Evolutionary conservation across 2,797 vertebrate genomes (phyloP), one percentile per base, ranked within the genome.

Genomic region (Amblyopsis hoosieri): DNA sequence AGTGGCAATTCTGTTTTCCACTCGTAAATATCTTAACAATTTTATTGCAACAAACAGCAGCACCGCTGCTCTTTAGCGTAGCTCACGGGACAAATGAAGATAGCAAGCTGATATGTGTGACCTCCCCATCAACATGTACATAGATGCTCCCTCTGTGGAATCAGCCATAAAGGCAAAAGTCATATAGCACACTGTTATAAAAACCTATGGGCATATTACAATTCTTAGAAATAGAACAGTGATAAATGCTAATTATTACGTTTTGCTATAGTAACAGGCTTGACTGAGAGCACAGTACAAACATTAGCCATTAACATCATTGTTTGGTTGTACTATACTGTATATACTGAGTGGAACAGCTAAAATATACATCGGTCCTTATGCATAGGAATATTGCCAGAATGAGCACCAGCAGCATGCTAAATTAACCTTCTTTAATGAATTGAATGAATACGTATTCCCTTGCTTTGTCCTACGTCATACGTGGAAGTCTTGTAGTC

Each of bases 1-100:
- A 2, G 8, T 13, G 48, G 17, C 49, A 51, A 17, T 51, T 17
- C 15, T 7, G 7, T 15, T 51, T 51, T 17, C 7, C 6, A 7
- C 37, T 42, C 37, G 37, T 42, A 42, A 42, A 9, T 14, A 23
- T 42, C 15, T 8, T 19, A 54, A 54, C 37, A 8, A 49, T 49
- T 54, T 53, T 56, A 46, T 13, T 54, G 12, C 12, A 37, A 14
- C 45, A 47, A 29, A 29, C 4, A 2, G 7, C 15, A 46, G 45
- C 42, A 58, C n/a, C 23, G 31, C 33, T 1, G 49, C 11, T 49
- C 31, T 56, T 5, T 9, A 56, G 59, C 37, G 9, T 42, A 42
- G 37, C 31, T 54, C 51, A 33, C 4, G 13, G 51, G 54, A 53
- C 54, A 73, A 64, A 71, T 60, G 56, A 72, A 60, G 19, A 23